Base-by-base conservation (phyloP, 1,140 invertebrate species). In the Hypsibius dujardini region DNA sequence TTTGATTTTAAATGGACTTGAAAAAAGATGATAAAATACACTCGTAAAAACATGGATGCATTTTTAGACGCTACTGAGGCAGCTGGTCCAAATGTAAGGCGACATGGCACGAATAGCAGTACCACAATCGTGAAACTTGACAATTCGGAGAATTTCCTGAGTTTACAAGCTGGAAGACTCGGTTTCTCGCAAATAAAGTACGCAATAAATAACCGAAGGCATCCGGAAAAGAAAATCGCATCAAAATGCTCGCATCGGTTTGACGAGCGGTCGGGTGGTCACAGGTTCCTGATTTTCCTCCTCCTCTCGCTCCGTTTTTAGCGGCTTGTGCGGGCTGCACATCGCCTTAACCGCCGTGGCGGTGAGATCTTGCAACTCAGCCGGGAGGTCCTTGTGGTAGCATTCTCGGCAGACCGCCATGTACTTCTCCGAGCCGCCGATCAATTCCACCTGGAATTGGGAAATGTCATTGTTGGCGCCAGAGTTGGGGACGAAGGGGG, bases 341-440 rank as follows among this genome's bases (percentile, higher is more conserved):
- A 12, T 3, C 62, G 12, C 0, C 42, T 45, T 12, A 12, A 67
- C 62, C 45, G 12, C 12, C 0, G 12, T 67, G 3, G 12, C 45
- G 12, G 62, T 67, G 12, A 67, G 7, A 12, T 67, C 3, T 0
- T 42, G 3, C 12, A 15, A 67, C 42, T 67, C 62, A 12, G 42
- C 12, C 62, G 62, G 62, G 12, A 67, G 12, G 3, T 70, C 70
- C 47, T 28, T 12, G 3, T 12, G 62, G 73, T 81, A 83, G 74
- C 85, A 86, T 1, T 77, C 76, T 42, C 85, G 74, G 75, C 85
- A 86, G 1, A 85, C 83, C 3, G 85, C 82, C 74, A 84, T 79
- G 75, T 86, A 86, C 72, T 83, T 84, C 59, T 86, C 85, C 46
- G 81, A 77, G 15, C 85, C 85, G 46, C 85, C 85, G 74, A 86